Base-by-base conservation (phyloP, 2,888 invertebrate species). In the Papilio elwesi region DNA sequence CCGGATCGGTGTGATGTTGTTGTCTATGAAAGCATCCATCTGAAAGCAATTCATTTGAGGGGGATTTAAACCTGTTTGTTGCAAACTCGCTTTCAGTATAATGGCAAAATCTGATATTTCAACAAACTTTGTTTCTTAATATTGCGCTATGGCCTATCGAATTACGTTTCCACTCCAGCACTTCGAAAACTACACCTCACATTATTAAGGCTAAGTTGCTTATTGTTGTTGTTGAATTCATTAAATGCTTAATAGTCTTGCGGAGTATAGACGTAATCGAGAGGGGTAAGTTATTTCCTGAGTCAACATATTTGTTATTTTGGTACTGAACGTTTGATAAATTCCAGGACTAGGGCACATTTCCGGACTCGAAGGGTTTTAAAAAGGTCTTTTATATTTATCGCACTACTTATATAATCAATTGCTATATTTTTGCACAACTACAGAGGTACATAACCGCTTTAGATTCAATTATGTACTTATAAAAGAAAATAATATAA, bases 21-120 rank as follows among this genome's bases (percentile, higher is more conserved):
- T 64, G 70, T 47, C 53, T 70, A 15, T 55, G 70, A 64, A 64
- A 64, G 70, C 65, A 70, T 70, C 69, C 52, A 63, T 52, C 49
- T 65, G 70, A 64, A 43, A 49, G 53, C 64, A 65, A 70, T 55
- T 57, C 47, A 55, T 70, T 49, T 70, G 47, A 48, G n/a, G 47
- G 48, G 15, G 49, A 65, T 65, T 65, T 70, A 57, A 70, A 49
- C 55, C 38, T 55, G 65, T 64, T 70, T 48, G 65, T n/a, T 59
- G 15, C 15, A 13, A 48, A 26, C 26, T 53, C 16, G 52, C 70
- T 63, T 49, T 16, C 9, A 52, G 38, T 62, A 43, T 64, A 9
- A 59, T 59, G 13, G 38, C 59, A 38, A 59, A 59, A 59, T 59
- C 59, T 59, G 59, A 59, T 59, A 38, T 59, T 38, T 38, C 38